phyloP scores from a whole-genome alignment of 2,113 vertebrate species.

The Onychostoma macrolepis region DNA sequence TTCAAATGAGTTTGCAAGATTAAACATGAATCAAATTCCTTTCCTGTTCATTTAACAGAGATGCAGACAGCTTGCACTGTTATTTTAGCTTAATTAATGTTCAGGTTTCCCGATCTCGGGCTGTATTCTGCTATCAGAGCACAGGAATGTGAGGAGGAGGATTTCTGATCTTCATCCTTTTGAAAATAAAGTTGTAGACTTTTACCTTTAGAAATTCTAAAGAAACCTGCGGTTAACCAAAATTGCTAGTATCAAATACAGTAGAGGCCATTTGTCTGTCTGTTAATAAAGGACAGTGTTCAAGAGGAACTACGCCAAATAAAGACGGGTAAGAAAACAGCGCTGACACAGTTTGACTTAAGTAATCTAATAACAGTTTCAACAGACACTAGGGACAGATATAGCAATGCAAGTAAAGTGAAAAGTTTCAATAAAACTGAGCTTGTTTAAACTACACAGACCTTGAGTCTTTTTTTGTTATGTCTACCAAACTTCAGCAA shows the following conservation, averaged over 20 bases:
- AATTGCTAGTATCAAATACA: slow-evolving; percentile 25
- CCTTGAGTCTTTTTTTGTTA: slow-evolving; percentile 6
- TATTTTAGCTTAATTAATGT: slow-evolving; percentile 50
- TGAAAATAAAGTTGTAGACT: background rate
- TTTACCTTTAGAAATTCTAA: background rate
- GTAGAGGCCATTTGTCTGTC: background rate
- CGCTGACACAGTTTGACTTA: slow-evolving; percentile 14
- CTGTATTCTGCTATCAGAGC: slow-evolving; percentile 16
- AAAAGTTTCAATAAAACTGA: background rate
- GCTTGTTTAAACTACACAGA: slow-evolving; percentile 7
- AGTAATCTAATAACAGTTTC: slow-evolving; percentile 52
- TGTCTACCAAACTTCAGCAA: background rate
- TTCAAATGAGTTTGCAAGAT: slow-evolving; percentile 60
- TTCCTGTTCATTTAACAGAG: slow-evolving; percentile 55
- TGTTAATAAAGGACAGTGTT: background rate
- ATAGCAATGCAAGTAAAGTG: slow-evolving; percentile 15
- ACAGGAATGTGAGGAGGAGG: slow-evolving; percentile 1
- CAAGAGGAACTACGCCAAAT: slow-evolving; percentile 19
- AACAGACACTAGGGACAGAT: slow-evolving; percentile 30
- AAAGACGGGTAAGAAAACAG: slow-evolving; percentile 13
- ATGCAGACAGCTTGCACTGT: slow-evolving; percentile 39
- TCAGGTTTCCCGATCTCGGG: slow-evolving; percentile 30
- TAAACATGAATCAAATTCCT: slow-evolving; percentile 66
- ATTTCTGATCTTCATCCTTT: background rate
- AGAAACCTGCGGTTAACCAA: slow-evolving; percentile 19